Conservation (phyloP, 2,888 invertebrate genomes). For the Eupithecia abbreviata region DNA sequence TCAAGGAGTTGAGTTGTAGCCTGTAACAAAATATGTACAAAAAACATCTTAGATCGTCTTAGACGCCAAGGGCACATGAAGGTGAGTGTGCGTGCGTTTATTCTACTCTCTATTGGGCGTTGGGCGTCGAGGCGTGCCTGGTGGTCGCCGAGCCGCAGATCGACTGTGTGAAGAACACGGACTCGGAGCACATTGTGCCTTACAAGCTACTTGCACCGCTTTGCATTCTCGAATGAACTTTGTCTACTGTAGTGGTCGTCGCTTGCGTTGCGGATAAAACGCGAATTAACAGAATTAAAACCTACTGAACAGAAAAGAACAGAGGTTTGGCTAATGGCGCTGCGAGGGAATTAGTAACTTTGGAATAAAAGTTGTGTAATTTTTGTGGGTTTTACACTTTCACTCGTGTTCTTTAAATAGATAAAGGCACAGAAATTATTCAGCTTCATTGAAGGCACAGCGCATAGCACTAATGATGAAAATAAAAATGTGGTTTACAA, state of each 20-base stretch:
- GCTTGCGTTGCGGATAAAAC: background rate
- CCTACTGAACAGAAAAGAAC: background rate
- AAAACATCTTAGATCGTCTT: constrained; percentile 17
- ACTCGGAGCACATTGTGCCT: constrained; percentile 35
- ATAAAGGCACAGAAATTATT: too few relatives aligned
- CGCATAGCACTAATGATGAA: background rate
- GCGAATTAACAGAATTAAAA: background rate
- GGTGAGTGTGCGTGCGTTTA: constrained; percentile 27
- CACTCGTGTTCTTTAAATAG: background rate
- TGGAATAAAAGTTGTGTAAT: background rate
- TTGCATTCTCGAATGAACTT: constrained; percentile 3
- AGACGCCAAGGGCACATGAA: constrained; percentile 45
- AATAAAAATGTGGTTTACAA: too few relatives aligned
- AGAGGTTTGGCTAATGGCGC: background rate
- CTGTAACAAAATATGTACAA: constrained; percentile 18
- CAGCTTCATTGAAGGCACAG: background rate
- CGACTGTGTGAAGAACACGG: constrained; percentile 36
- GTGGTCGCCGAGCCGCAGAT: constrained; percentile 20
- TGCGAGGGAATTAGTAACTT: background rate
- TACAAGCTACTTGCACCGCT: constrained; percentile 15
- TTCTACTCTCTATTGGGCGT: constrained; percentile 44
- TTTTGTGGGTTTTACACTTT: background rate
- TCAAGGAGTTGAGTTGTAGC: constrained; percentile 8
- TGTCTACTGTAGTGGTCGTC: background rate
- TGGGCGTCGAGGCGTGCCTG: constrained; percentile 26